These are phyloP conservation scores for Erethizon dorsatum DNA, from an alignment of 2,797 vertebrate genomes.

Conservation along the genomic window DNA sequence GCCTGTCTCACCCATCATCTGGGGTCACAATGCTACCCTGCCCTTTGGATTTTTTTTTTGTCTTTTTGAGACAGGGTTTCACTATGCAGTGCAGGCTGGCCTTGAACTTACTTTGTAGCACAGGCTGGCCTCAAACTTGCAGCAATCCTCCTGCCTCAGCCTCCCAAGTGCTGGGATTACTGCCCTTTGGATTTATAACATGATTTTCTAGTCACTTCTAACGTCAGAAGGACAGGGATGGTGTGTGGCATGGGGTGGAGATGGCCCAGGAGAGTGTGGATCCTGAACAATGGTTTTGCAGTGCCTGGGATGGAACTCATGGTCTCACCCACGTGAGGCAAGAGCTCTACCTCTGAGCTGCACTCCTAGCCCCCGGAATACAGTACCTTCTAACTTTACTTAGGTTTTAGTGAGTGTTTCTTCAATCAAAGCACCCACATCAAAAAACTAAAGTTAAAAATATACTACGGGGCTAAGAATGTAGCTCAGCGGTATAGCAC, in stretches of 20 bases:
- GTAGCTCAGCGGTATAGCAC: not conserved
- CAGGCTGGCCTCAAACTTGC: not conserved
- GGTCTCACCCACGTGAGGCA: not conserved
- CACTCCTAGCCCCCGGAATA: not conserved
- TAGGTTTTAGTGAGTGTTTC: slow-evolving; percentile 6
- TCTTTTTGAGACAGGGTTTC: not conserved
- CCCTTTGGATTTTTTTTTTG: not conserved
- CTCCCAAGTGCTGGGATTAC: not conserved
- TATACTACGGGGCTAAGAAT: not conserved
- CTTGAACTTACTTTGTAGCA: not conserved
- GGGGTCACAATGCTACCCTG: not conserved
- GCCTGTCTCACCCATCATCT: not conserved
- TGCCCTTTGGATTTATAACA: not conserved
- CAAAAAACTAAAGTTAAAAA: not conserved
- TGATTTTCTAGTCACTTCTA: not conserved
- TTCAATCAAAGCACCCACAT: not conserved
- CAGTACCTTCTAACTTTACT: not conserved
- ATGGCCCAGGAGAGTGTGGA: not conserved
- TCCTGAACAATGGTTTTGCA: not conserved
- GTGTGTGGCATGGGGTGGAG: accelerated
- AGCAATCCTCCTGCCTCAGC: not conserved
- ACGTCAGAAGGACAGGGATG: not conserved
- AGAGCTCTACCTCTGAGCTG: not conserved
- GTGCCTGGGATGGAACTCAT: not conserved
- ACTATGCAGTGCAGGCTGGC: not conserved